Evolutionary conservation across 35 echinoderm and acorn worm species (phyloP), one percentile per base, ranked within the genome.

Genomic region (Apostichopus parvimensis): DNA sequence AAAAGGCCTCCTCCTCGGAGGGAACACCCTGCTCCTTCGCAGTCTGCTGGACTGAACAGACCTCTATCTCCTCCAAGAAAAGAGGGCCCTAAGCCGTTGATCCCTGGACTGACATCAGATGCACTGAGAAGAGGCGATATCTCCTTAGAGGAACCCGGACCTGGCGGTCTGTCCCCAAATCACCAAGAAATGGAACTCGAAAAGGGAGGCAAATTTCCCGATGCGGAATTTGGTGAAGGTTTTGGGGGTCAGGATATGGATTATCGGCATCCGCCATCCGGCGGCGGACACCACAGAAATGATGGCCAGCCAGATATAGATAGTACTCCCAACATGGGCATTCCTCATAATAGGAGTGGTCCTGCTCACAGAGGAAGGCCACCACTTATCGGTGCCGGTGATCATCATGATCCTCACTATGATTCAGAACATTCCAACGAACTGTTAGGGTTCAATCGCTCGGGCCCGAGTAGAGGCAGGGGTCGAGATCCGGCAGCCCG

Each of bases 51-150:
- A 45, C 87, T 53, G 76, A 77, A 55, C 10, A 55, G 68, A 55
- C 14, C 75, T 55, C 68, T 70, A 54, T 13, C 81, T 24, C 79
- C 79, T 56, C 81, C 81, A 10, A 5, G 57, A 60, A 90, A 77
- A 57, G 91, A 92, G n/a, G 91, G 91, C 6, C 62, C 79, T 66
- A 92, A 92, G 65, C 75, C 90, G 26, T 28, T 65, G 24, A 78
- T 91, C 13, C 78, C 60, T 82, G 79, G 91, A 59, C 14, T 82
- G 65, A 73, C 86, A 25, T 52, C 61, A 73, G 86, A 88, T 11
- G 68, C 60, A 58, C 86, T 88, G 10, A 54, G 52, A 72, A 84
- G 81, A 20, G 81, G 81, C 18, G 81, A 84, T n/a, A 84, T 84
- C 55, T 23, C 18, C 1, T 7, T 84, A 15, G 81, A 84, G 55